A percentile compares a stretch with the other conserved stretches of the same genome.
phyloP scores from a whole-genome alignment of 2,797 vertebrate species.

The Syncerus caffer region DNA sequence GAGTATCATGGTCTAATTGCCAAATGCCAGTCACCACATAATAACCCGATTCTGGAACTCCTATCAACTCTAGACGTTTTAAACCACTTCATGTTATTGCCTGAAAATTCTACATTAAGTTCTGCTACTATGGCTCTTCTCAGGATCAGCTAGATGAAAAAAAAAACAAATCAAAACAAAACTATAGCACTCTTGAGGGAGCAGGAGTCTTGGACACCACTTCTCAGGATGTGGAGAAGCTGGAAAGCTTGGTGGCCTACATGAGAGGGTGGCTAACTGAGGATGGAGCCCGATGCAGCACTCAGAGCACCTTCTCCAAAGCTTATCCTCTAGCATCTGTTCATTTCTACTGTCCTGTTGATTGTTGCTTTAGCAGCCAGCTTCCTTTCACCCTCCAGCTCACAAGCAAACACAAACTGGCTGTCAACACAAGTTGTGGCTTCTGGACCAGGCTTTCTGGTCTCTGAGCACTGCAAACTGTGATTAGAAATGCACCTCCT shows the following conservation, averaged over 20 bases:
- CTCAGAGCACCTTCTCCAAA: background rate
- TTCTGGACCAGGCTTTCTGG: background rate
- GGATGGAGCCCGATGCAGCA: rapidly evolving
- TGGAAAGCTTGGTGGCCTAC: background rate
- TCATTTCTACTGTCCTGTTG: background rate
- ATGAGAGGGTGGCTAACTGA: background rate
- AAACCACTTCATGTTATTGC: background rate
- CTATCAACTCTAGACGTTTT: background rate
- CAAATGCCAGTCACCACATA: background rate
- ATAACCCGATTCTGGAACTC: background rate
- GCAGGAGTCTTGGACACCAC: background rate
- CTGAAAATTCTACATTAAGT: background rate
- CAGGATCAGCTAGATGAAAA: background rate
- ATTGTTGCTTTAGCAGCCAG: background rate
- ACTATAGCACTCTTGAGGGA: background rate
- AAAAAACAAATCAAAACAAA: background rate
- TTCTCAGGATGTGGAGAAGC: background rate
- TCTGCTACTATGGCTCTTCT: background rate
- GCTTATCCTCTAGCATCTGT: background rate
- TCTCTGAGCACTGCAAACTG: background rate
- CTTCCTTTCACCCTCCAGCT: background rate
- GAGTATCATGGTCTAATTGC: background rate
- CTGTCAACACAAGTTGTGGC: background rate
- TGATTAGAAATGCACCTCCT: slow-evolving; percentile 44
- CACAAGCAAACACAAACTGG: background rate